Base-by-base conservation (phyloP, 1,140 invertebrate genomes). In the Leptinotarsa lineolata region DNA sequence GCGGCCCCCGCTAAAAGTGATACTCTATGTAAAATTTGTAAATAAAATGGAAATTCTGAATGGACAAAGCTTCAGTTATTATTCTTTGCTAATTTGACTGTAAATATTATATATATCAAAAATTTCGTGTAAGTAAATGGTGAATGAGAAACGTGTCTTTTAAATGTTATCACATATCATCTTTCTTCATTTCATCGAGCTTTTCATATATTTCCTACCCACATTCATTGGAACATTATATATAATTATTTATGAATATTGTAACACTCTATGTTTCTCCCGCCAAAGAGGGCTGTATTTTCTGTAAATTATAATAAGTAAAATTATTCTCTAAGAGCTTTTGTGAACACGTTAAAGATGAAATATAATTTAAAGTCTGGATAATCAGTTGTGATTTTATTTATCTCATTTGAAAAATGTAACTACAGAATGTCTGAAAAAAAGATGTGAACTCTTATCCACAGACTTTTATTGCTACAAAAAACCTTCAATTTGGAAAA, bases 291-390 rank as follows among this genome's bases (percentile, higher is more conserved):
- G 69, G 78, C 79, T 79, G 78, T 77, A 79, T 78, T 76, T 76
- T 63, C 30, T 80, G 76, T 77, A 79, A 76, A 79, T 81, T 83
- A 79, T 83, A 80, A 68, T 63, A 73, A 79, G 80, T 81, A 81
- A 80, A 39, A 81, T 82, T 81, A 78, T 78, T 77, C 69, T 78
- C 68, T 74, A 77, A 76, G 77, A 83, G 82, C 82, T 83, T 83
- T 83, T 83, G 82, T 83, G 82, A 83, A 79, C 81, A 81, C 80
- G 76, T 83, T 82, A 70, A 81, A 44, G 79, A 61, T 77, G 77
- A 75, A 81, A 82, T 80, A 81, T 83, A 79, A 81, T 82, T 82
- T 79, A 80, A 76, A 79, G 79, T 79, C 76, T 78, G 69, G 54
- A 73, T 24, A 69, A 48, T 21, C 22, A 13, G 18, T 67, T 54